Base-by-base conservation (phyloP, 2,113 vertebrate species). In the Clarias batrachus region DNA sequence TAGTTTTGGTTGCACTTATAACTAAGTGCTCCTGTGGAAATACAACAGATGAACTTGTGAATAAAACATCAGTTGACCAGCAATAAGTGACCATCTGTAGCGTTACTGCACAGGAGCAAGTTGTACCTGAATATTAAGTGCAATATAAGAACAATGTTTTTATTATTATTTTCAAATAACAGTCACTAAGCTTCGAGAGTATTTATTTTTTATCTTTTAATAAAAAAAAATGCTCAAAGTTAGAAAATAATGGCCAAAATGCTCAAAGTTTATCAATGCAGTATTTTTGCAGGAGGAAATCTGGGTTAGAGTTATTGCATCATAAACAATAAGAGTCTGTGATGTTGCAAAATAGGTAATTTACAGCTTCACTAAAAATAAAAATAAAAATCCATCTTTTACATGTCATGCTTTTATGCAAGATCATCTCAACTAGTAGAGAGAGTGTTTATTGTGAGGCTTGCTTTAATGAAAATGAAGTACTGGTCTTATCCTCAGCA, bases 1-100 rank as follows among this genome's bases (percentile, higher is more conserved):
- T 59, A 21, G 82, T 74, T 74, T 84, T 84, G 60, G 82, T 48
- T 73, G 56, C 68, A 74, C 68, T 84, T 83, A 37, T 57, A 71
- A 33, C 30, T 30, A 71, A 73, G 27, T 3, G 30, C 25, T 57
- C 25, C 82, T 71, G 27, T 83, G 82, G 48, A 56, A 56, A 30
- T 68, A 71, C 78, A 81, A 33, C 33, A 81, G 59, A 81, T 60
- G 30, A 59, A 60, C n/a, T 30, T 57, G 77, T 30, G 3, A 62
- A 62, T 62, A 81, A 81, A 81, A 37, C 59, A 81, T 81, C 57
- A 81, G 78, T 41, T 62, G 33, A 41, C 57, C 78, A 81, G 78
- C 4, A 60, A 80, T 60, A 33, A 80, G 17, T 60, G 10, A 80
- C 56, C 57, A 60, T 60, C 78, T 59, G 78, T 80, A 80, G 78